These are phyloP conservation scores for Petrocephalus sullivani DNA, from an alignment of 2,797 vertebrate species.

Conservation along the genomic window DNA sequence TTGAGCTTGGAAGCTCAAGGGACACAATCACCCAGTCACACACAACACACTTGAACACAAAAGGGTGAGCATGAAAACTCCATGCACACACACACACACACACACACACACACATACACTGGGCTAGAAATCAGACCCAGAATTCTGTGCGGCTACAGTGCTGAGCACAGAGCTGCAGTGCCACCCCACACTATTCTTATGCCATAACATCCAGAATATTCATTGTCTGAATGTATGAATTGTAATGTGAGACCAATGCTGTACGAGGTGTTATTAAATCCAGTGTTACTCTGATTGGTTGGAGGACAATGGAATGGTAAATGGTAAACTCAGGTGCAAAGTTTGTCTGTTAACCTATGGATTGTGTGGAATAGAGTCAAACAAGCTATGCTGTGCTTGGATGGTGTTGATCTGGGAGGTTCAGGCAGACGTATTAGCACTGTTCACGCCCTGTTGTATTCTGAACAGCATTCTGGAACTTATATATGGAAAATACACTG, in stretches of 20 bases:
- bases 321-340: background rate
- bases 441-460: background rate
- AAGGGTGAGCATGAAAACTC: background rate
- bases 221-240: background rate
- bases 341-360: background rate
- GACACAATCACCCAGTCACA: background rate
- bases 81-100: background rate
- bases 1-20: background rate
- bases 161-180: too few species aligned
- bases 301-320: background rate
- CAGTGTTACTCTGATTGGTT: background rate
- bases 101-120: background rate
- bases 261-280: background rate
- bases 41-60: background rate
- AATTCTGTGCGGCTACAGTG: background rate
- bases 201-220: background rate
- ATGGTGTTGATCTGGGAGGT: background rate
- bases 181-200: background rate
- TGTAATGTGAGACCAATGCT: background rate
- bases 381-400: background rate
- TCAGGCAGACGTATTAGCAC: background rate
- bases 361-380: background rate
- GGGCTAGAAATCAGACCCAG: background rate
- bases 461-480: background rate
- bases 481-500: background rate